These are phyloP conservation scores for Phrynocephalus vlangalii DNA, from an alignment of 2,797 vertebrate genomes.

Conservation along the genomic window DNA sequence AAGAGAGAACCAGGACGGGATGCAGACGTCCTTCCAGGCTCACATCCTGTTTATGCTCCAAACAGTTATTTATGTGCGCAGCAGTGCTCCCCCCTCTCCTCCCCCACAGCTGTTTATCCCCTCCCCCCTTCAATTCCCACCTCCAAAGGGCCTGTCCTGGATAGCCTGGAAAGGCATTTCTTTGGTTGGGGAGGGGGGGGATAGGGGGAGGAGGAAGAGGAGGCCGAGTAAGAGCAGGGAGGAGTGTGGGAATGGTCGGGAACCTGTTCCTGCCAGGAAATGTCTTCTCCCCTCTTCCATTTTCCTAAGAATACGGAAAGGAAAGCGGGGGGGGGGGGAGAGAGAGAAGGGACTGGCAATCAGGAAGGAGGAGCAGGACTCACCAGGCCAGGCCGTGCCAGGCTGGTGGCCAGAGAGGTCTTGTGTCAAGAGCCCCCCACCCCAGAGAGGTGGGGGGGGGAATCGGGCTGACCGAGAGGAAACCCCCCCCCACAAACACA, in stretches of 20 bases:
- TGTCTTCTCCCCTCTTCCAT: background rate
- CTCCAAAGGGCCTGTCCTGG: background rate
- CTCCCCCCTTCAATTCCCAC: background rate
- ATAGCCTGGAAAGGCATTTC: slow-evolving; percentile 13
- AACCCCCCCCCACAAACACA: too few species aligned
- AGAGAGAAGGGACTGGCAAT: background rate
- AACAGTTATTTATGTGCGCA: background rate
- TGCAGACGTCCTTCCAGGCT: background rate
- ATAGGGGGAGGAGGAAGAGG: background rate
- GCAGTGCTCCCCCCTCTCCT: background rate
- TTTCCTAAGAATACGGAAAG: slow-evolving; percentile 18
- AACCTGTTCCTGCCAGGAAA: slow-evolving; percentile 37
- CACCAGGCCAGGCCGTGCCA: background rate
- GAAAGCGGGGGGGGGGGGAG: too few species aligned
- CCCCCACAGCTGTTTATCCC: background rate
- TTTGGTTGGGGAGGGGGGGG: background rate
- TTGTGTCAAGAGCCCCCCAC: too few species aligned
- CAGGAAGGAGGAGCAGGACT: background rate
- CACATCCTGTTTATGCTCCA: slow-evolving; percentile 29
- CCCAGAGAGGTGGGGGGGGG: background rate
- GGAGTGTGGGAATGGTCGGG: slow-evolving; percentile 25
- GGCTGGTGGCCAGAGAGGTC: too few species aligned
- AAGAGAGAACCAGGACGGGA: background rate
- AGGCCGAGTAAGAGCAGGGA: background rate
- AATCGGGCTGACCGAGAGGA: too few species aligned